Evolutionary conservation across 1,140 invertebrate genomes (phyloP).

Genomic region (Drosophila subpulchrella): DNA sequence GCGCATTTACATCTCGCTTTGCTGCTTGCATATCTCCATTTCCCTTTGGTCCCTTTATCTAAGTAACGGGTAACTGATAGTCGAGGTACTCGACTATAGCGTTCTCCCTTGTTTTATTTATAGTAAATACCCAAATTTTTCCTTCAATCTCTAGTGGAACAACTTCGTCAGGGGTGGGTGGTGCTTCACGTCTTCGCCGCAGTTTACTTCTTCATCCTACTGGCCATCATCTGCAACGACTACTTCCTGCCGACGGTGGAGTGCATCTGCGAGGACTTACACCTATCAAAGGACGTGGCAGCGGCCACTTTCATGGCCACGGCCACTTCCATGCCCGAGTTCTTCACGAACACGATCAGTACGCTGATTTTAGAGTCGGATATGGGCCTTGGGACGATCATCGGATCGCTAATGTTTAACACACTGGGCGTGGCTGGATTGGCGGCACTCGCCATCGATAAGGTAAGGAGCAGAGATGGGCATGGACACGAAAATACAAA

Average conservation of each 20-base stretch:
- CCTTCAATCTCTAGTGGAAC: constrained; percentile 83
- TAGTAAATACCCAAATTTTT: not conserved
- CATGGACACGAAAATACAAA: too few relatives aligned
- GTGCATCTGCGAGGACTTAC: constrained; percentile 90
- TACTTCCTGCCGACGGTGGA: constrained; percentile 94
- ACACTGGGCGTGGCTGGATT: constrained; percentile 93
- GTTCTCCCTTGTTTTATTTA: not conserved
- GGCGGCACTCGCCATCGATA: constrained; percentile 90
- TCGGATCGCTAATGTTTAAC: constrained; percentile 95
- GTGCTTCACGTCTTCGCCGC: constrained; percentile 90
- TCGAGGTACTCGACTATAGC: too few relatives aligned
- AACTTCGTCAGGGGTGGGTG: constrained; percentile 89
- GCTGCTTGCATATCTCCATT: too few relatives aligned
- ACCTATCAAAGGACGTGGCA: constrained; percentile 92
- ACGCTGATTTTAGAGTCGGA: constrained; percentile 91
- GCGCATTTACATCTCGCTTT: too few relatives aligned
- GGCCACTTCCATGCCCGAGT: constrained; percentile 94
- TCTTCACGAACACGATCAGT: constrained; percentile 95
- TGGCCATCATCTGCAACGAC: constrained; percentile 94
- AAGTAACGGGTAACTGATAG: too few relatives aligned
- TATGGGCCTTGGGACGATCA: constrained; percentile 92
- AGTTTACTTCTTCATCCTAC: constrained; percentile 91
- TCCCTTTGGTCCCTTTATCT: too few relatives aligned
- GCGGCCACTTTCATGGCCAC: constrained; percentile 97
- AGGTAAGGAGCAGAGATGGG: constrained; percentile 85